Evolutionary conservation across 2,888 invertebrate genomes (phyloP).

Genomic region (Ochropleura leucogaster): DNA sequence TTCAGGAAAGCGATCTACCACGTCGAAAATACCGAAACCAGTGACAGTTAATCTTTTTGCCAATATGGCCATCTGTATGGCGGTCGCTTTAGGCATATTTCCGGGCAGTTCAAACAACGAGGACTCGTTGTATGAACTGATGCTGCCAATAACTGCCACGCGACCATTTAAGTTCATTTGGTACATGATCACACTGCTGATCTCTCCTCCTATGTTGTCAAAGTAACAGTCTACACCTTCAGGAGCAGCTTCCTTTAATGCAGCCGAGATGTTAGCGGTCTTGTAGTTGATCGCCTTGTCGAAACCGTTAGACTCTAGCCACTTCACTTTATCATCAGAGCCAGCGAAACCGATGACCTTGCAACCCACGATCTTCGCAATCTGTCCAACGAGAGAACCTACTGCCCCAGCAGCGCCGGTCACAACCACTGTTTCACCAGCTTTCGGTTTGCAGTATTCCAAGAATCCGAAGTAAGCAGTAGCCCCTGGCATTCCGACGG

Average conservation of each 20-base stretch:
- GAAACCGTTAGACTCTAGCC: conserved; percentile 91
- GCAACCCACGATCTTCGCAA: conserved; percentile 93
- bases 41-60: conserved; percentile 91
- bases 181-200: conserved; percentile 89
- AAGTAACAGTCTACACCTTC: conserved; percentile 93
- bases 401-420: conserved; percentile 94
- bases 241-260: conserved; percentile 87
- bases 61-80: conserved; percentile 90
- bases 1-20: conserved; percentile 90
- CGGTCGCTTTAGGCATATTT: conserved; percentile 74
- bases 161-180: conserved; percentile 91
- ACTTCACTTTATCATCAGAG: conserved; percentile 73
- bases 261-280: conserved; percentile 85
- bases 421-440: conserved; percentile 93
- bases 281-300: conserved; percentile 94
- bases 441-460: conserved; percentile 92
- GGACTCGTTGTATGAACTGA: conserved; percentile 80
- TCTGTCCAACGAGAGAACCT: conserved; percentile 93
- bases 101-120: too few relatives aligned
- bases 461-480: conserved; percentile 94
- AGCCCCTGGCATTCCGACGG: conserved; percentile 93
- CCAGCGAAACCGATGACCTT: conserved; percentile 93
- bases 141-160: conserved; percentile 87
- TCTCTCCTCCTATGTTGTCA: conserved; percentile 93
- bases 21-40: conserved; percentile 90